phyloP scores from a whole-genome alignment of 2,113 vertebrate genomes.

The Recurvirostra avosetta region DNA sequence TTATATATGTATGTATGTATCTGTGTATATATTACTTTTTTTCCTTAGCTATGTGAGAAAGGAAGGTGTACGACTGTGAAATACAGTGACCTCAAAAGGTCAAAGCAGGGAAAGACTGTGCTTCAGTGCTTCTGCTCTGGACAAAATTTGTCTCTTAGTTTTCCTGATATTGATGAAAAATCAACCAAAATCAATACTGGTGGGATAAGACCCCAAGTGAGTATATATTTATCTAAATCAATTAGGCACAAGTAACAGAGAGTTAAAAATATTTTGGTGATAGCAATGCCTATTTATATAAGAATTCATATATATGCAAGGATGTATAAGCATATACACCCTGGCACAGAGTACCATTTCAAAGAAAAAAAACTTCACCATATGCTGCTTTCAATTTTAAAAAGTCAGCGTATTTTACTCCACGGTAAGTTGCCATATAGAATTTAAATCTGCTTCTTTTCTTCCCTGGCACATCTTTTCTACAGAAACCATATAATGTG shows the following conservation, averaged over 20 bases:
- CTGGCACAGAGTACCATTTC: neutral
- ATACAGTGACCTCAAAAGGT: neutral
- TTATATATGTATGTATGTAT: neutral
- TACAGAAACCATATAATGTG: neutral
- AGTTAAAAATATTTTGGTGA: neutral
- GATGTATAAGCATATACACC: neutral
- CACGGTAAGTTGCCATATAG: neutral
- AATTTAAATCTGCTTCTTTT: neutral
- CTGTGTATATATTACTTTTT: neutral
- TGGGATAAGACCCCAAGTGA: neutral
- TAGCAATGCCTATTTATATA: neutral
- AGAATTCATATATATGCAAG: neutral
- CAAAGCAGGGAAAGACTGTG: neutral
- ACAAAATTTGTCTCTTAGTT: neutral
- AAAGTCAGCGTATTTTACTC: neutral
- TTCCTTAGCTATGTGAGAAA: neutral
- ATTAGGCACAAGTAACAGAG: neutral
- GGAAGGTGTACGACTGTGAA: neutral
- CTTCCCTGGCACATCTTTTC: neutral
- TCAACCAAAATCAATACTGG: neutral
- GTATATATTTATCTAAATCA: neutral
- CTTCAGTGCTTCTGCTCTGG: neutral
- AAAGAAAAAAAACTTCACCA: neutral
- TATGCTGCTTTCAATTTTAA: neutral
- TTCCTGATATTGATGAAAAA: neutral